phyloP scores from a whole-genome alignment of 2,113 vertebrate species.

The Motacilla alba region DNA sequence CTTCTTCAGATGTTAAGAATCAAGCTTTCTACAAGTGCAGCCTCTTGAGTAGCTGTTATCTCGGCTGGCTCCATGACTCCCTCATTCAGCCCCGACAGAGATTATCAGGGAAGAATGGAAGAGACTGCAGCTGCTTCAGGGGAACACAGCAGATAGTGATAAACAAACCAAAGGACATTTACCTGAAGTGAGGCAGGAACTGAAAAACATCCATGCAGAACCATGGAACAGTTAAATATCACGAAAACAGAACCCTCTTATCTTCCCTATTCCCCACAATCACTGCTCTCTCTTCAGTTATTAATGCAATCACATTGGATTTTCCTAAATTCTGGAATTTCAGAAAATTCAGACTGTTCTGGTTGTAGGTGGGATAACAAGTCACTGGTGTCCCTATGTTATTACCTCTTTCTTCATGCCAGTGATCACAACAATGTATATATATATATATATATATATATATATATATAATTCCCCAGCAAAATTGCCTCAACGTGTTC shows the following conservation, averaged over 20 bases:
- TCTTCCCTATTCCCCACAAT: not conserved
- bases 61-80: not conserved
- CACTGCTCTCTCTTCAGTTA: not conserved
- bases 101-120: not conserved
- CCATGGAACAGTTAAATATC: not conserved
- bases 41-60: not conserved
- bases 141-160: not conserved
- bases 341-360: not conserved
- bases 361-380: not conserved
- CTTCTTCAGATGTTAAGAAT: not conserved
- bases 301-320: not conserved
- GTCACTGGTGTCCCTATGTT: not conserved
- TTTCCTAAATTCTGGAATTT: not conserved
- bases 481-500: not conserved
- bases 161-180: not conserved
- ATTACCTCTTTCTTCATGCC: not conserved
- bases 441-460: not conserved
- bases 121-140: accelerated
- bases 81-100: not conserved
- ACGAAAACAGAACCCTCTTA: not conserved
- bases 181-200: not conserved
- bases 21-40: not conserved
- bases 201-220: not conserved
- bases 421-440: not conserved
- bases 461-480: not conserved